Percentiles rank a stretch among this genome's conserved stretches.
Evolutionary conservation across 1,140 invertebrate genomes (phyloP).

Genomic region (Campodea augens): DNA sequence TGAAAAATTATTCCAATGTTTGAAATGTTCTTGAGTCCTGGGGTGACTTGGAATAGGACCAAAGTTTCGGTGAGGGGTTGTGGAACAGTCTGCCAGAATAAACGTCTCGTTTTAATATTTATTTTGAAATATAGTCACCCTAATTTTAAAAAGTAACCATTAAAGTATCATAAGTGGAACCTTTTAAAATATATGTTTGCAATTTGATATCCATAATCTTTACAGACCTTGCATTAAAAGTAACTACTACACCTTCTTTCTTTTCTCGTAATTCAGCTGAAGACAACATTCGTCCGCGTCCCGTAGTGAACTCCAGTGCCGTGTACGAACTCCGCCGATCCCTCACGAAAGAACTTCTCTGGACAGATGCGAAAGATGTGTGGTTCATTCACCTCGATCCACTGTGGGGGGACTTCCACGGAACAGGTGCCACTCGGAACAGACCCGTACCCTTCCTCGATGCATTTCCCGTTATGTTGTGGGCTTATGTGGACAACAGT

Average conservation of each 20-base stretch:
- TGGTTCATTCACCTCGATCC: slow-evolving; percentile 79
- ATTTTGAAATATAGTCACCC: no score
- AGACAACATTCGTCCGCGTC: slow-evolving; percentile 27
- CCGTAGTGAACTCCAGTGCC: slow-evolving; percentile 23
- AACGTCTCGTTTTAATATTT: no score
- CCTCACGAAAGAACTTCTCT: slow-evolving; percentile 45
- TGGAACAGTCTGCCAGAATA: no score
- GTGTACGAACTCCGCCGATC: slow-evolving; percentile 26
- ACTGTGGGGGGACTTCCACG: slow-evolving; percentile 78
- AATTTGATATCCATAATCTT: no score
- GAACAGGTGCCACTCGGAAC: slow-evolving; percentile 48
- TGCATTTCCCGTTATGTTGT: slow-evolving; percentile 68
- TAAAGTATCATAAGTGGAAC: no score
- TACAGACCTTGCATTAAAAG: no score
- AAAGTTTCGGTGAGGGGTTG: no score
- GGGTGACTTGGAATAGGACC: no score
- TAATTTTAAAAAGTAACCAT: no score
- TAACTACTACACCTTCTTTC: slow-evolving; percentile 14
- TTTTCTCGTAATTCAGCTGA: slow-evolving; percentile 23
- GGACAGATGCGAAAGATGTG: slow-evolving; percentile 62
- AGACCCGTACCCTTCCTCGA: slow-evolving; percentile 72
- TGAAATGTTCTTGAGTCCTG: no score
- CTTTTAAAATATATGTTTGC: no score
- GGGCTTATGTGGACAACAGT: slow-evolving; percentile 30
- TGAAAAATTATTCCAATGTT: no score